Conservation (phyloP, 2,113 vertebrate species). For the Chloropsis hardwickii region DNA sequence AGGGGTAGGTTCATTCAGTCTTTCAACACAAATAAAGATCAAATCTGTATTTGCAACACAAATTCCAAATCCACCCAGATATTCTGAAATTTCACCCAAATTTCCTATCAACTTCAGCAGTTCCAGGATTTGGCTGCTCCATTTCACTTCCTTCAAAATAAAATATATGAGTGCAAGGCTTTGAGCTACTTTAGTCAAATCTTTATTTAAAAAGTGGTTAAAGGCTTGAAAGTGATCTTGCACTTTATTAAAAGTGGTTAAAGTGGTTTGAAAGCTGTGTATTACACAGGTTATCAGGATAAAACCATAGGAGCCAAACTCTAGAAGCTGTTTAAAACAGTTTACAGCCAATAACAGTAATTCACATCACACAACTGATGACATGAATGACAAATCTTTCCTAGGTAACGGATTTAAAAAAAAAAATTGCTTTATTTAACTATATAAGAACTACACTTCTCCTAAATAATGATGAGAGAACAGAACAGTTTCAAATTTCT, state of each 20-base stretch:
- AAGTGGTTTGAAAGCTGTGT: neutral
- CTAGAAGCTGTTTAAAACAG: neutral
- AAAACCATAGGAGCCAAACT: neutral
- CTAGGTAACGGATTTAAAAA: neutral
- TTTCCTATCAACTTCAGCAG: neutral
- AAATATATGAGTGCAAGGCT: neutral
- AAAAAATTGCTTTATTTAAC: neutral
- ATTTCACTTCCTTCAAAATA: neutral
- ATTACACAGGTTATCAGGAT: neutral
- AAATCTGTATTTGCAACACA: neutral
- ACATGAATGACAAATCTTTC: neutral
- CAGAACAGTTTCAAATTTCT: neutral
- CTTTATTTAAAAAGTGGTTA: neutral
- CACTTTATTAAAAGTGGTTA: too few species aligned
- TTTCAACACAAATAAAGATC: neutral
- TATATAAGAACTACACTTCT: neutral
- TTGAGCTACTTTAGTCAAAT: neutral
- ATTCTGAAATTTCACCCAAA: neutral
- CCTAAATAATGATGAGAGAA: neutral
- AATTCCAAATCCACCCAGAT: neutral
- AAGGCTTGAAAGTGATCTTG: neutral
- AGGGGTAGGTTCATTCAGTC: neutral
- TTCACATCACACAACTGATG: neutral
- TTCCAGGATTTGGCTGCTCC: neutral
- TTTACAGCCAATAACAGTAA: neutral